Base-by-base conservation (phyloP, 1,140 invertebrate species). In the Neodiprion fabricii region DNA sequence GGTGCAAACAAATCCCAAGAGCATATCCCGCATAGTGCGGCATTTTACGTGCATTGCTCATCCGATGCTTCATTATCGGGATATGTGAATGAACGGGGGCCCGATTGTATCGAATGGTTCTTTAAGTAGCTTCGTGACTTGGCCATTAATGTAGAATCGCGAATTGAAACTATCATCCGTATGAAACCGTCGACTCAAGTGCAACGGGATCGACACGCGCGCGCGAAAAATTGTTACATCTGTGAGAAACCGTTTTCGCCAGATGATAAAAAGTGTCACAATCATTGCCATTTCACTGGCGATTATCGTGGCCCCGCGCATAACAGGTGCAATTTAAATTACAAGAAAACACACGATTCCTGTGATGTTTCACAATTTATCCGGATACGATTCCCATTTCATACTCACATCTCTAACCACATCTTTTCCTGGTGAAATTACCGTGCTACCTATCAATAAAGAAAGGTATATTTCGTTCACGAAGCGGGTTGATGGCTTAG, bases 291-390 rank as follows among this genome's bases (percentile, higher is more conserved):
- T 21, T 21, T 21, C 17, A 21, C 17, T 21, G 17, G 17, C 17
- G 17, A 21, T 21, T 21, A 21, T 21, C 17, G 17, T 21, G 17
- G 83, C 14, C 48, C 77, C 14, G 85, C 84, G 0, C 85, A 88
- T 80, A 72, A 79, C 10, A 48, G 40, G 14, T 87, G 85, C 75
- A 88, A 89, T 78, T 65, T 87, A 47, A 78, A 84, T 72, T 86
- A 78, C 79, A 76, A 82, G 77, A 70, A 81, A 61, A 70, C 10
- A 8, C 75, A 73, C 73, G 76, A 82, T 73, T 81, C 78, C 53
- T 76, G 84, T 9, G 72, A 75, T 21, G 86, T 21, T 21, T 21
- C 17, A 21, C 17, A 21, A 21, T 21, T 21, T 74, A 17, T 70
- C 73, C 12, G 68, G 73, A 17, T 74, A 74, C 28, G 73, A 70